Base-by-base conservation (phyloP, 2,888 invertebrate genomes). In the Peribatodes rhomboidaria region DNA sequence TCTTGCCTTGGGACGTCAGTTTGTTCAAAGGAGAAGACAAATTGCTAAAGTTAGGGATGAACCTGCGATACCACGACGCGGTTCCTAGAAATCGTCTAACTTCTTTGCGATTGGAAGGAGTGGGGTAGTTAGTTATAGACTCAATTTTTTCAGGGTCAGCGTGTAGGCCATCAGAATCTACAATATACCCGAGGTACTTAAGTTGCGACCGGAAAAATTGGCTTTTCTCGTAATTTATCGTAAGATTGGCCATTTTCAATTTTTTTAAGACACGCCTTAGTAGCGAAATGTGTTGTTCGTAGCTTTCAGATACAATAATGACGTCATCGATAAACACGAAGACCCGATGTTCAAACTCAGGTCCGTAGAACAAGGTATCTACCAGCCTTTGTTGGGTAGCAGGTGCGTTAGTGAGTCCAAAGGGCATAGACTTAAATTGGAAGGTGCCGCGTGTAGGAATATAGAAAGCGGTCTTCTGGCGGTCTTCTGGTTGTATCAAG, bases 321-420 rank as follows among this genome's bases (percentile, higher is more conserved):
- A 78, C 62, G 53, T 78, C 76, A 60, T 76, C 76, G 1, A 74
- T 1, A 50, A 65, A 76, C 6, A 50, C 58, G 33, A 72, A 75
- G 1, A 72, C 69, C 27, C 47, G 60, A 1, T 37, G 16, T 16
- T n/a, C n/a, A n/a, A n/a, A n/a, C n/a, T n/a, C n/a, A n/a, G n/a
- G n/a, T n/a, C n/a, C n/a, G n/a, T n/a, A 72, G 47, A 64, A 64
- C 3, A 64, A n/a, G 6, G 53, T 37, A 61, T 77, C 77, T 0
- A 74, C 72, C 6, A 79, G 44, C 1, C 76, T 20, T 44, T 76
- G 76, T 39, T 75, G 79, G 0, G 77, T 74, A 1, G 76, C 75
- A 0, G 75, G 75, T 0, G 76, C 76, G 18, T 77, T 76, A 7
- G 39, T 39, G 39, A n/a, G n/a, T n/a, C n/a, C n/a, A n/a, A n/a